Conservation (phyloP, 1,140 invertebrate genomes). For the Scaptomyza montana region DNA sequence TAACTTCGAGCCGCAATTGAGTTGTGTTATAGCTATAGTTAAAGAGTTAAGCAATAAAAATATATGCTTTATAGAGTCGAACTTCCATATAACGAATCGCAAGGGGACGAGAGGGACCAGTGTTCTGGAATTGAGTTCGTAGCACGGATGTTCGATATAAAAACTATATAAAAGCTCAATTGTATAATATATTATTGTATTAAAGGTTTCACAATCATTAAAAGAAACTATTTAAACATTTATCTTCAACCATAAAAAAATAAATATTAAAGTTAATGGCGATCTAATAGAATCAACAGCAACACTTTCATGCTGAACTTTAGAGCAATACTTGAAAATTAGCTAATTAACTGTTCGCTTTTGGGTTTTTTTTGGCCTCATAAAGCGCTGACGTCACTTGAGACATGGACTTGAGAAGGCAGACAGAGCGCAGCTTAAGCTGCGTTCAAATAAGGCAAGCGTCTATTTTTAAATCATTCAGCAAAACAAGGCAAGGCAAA, state of each 20-base stretch:
- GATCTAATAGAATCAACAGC: not conserved
- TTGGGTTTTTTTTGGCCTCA: not conserved
- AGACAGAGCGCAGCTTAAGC: conserved; percentile 29
- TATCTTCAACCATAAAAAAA: too few species aligned
- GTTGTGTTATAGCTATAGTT: too few species aligned
- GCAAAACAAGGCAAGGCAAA: conserved; percentile 21
- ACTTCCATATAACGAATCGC: too few species aligned
- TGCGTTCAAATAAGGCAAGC: conserved; percentile 39
- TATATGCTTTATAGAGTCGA: too few species aligned
- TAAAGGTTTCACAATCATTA: too few species aligned
- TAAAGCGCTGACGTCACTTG: conserved; percentile 37
- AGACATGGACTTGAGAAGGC: conserved; percentile 1
- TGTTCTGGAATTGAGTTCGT: too few species aligned
- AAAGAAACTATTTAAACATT: too few species aligned
- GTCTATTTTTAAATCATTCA: conserved; percentile 50
- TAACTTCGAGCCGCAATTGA: not conserved
- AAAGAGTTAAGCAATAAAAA: too few species aligned
- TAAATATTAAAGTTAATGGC: not conserved
- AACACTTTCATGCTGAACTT: conserved; percentile 4
- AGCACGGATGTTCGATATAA: too few species aligned
- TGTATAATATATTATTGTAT: too few species aligned
- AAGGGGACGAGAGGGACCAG: too few species aligned
- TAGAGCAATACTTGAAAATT: conserved; percentile 11
- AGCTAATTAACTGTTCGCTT: conserved; percentile 26
- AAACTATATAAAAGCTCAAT: too few species aligned